Percentiles rank a stretch among this genome's conserved stretches.
phyloP scores from a whole-genome alignment of 1,140 invertebrate species.

The Drosophila eugracilis region DNA sequence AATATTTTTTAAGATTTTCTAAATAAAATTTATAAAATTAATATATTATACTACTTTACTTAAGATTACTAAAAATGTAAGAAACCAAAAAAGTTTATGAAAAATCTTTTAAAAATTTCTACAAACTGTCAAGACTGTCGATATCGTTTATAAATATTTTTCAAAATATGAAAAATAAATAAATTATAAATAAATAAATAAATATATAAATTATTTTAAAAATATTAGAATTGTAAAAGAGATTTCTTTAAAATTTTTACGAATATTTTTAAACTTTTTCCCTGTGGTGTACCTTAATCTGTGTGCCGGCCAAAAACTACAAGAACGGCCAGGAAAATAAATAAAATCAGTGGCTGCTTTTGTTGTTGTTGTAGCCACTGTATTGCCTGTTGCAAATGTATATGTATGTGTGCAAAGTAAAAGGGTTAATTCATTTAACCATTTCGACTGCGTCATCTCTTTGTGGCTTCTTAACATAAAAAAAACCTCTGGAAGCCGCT shows the following conservation, averaged over 20 bases:
- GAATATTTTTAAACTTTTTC: neutral
- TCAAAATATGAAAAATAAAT: no score
- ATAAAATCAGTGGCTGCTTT: constrained; percentile 60
- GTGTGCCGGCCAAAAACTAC: constrained; percentile 31
- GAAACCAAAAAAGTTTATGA: no score
- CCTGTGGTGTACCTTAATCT: constrained; percentile 13
- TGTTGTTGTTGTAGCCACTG: constrained; percentile 55
- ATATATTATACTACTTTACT: no score
- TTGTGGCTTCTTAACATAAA: constrained; percentile 61
- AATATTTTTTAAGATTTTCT: no score
- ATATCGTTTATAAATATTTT: no score
- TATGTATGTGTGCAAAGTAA: constrained; percentile 64
- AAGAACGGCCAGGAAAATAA: constrained; percentile 48
- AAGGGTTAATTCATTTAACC: constrained; percentile 81
- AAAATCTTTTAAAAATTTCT: no score
- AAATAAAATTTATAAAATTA: no score
- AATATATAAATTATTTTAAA: no score
- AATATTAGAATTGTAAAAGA: no score
- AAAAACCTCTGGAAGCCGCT: constrained; percentile 37
- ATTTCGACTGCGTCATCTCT: constrained; percentile 77
- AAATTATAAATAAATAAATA: no score
- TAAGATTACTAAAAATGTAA: no score
- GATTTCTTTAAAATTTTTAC: neutral
- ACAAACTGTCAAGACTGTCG: no score
- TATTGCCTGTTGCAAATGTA: neutral